These are phyloP conservation scores for Drosophila seguyi DNA, from an alignment of 1,140 invertebrate species.

Conservation along the genomic window DNA sequence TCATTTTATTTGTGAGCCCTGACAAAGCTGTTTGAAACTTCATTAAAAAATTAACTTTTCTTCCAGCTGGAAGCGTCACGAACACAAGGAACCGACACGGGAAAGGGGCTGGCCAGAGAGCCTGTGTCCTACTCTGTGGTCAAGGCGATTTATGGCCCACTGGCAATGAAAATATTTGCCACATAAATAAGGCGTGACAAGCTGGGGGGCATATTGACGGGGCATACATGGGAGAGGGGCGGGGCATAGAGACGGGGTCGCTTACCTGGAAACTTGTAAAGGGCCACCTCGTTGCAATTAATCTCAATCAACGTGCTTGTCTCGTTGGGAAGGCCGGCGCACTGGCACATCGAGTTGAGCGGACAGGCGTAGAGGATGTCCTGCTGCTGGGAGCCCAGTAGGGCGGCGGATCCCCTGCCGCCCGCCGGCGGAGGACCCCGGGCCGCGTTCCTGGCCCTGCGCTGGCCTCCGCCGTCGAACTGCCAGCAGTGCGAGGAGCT, in stretches of 20 bases:
- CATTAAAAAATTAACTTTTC: slow-evolving; percentile 80
- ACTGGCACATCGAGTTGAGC: slow-evolving; percentile 88
- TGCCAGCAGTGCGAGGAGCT: slow-evolving; percentile 81
- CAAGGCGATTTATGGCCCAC: slow-evolving; percentile 67
- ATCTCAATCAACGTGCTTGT: slow-evolving; percentile 88
- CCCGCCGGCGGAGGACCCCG: slow-evolving; percentile 63
- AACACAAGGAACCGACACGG: slow-evolving; percentile 6
- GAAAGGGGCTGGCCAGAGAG: slow-evolving; percentile 5
- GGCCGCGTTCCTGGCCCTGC: slow-evolving; percentile 47
- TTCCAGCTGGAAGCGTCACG: slow-evolving; percentile 42
- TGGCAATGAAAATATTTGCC: slow-evolving; percentile 74
- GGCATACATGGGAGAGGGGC: neutral
- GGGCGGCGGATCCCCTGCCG: slow-evolving; percentile 63
- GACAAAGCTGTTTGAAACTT: slow-evolving; percentile 77
- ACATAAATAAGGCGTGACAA: slow-evolving; percentile 76
- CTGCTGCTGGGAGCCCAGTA: slow-evolving; percentile 79
- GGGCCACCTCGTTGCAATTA: slow-evolving; percentile 88
- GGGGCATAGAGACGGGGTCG: slow-evolving; percentile 4
- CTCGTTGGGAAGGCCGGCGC: slow-evolving; percentile 87
- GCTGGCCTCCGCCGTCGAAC: slow-evolving; percentile 75
- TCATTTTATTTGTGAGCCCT: slow-evolving; percentile 73
- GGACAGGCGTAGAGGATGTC: slow-evolving; percentile 86
- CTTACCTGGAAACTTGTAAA: slow-evolving; percentile 88
- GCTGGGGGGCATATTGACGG: slow-evolving; percentile 42
- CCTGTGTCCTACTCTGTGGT: slow-evolving; percentile 7